Evolutionary conservation across 2,113 vertebrate species (phyloP), one percentile per base, ranked within the genome.

Genomic region (Manacus vitellinus): DNA sequence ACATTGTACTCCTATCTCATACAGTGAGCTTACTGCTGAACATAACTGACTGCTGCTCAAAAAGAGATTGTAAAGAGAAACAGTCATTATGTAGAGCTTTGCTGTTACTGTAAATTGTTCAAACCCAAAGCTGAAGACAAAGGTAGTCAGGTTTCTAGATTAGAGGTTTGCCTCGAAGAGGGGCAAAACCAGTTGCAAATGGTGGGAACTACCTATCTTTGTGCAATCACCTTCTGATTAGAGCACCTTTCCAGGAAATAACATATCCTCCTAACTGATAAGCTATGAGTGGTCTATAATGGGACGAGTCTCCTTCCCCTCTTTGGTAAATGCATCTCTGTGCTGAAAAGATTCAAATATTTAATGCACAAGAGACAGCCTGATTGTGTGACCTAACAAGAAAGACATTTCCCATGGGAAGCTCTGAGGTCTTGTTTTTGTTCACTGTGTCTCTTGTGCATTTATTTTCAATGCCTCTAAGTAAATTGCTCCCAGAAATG

Each of bases 381-480:
- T 47, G 44, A 52, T n/a, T 82, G 71, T 52, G 62, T 79, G 67
- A 89, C 66, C 70, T 47, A 77, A 75, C 23, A 51, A 85, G 61
- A 86, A 16, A 43, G 61, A 91, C 35, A 56, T 93, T 96, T 96
- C 89, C 95, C 73, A 71, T 82, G 88, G 81, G 85, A 92, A 92
- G 74, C 19, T 78, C 66, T 7, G 16, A 78, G 73, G 30, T 82
- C 56, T 82, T 87, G 28, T 16, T 93, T 89, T 87, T 85, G 77
- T 73, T 90, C 85, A 8, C 20, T 18, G 20, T 22, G 37, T 85
- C 47, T 31, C n/a, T 68, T 0, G 0, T 47, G 49, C 6, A 1
- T 43, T 78, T 63, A 9, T 63, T 84, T 81, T 72, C 90, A 89
- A n/a, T 56, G 39, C 25, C 30, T 58, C 39, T 39, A 72, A 80